These are phyloP conservation scores for Allygus modestus DNA, from an alignment of 2,888 invertebrate genomes.

Conservation along the genomic window DNA sequence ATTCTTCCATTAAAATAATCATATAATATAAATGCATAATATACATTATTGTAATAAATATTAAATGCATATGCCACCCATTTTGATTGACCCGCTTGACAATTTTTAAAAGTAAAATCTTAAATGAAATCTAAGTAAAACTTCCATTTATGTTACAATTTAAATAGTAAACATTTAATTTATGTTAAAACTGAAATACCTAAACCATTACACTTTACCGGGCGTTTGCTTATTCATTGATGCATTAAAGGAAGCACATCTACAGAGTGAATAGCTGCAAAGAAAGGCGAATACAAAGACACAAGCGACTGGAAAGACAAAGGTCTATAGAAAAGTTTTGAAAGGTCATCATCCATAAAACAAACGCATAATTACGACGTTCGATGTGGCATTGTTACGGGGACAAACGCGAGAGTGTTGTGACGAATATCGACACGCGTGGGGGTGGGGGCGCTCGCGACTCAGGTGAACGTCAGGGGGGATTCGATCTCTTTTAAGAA, in stretches of 20 bases:
- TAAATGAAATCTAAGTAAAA: no score
- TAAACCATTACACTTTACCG: no score
- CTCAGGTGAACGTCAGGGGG: neutral
- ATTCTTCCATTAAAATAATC: no score
- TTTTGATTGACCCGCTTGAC: no score
- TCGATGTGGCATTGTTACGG: slow-evolving; percentile 38
- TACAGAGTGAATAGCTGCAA: neutral
- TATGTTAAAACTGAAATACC: no score
- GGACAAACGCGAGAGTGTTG: slow-evolving; percentile 12
- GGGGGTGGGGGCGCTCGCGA: neutral
- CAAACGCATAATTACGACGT: slow-evolving; percentile 36
- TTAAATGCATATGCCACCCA: no score
- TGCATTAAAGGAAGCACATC: neutral
- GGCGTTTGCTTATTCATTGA: neutral
- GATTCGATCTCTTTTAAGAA: neutral
- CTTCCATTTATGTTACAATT: no score
- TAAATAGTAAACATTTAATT: no score
- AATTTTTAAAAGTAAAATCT: no score
- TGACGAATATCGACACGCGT: slow-evolving; percentile 24
- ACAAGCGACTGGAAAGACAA: slow-evolving; percentile 10
- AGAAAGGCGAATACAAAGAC: slow-evolving; percentile 22
- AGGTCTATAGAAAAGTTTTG: slow-evolving; percentile 45
- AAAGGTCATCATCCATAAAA: slow-evolving; percentile 50
- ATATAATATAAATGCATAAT: no score
- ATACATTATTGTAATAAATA: no score